These are phyloP conservation scores for Neostethus bicornis DNA, from an alignment of 2,797 vertebrate genomes.

Conservation along the genomic window DNA sequence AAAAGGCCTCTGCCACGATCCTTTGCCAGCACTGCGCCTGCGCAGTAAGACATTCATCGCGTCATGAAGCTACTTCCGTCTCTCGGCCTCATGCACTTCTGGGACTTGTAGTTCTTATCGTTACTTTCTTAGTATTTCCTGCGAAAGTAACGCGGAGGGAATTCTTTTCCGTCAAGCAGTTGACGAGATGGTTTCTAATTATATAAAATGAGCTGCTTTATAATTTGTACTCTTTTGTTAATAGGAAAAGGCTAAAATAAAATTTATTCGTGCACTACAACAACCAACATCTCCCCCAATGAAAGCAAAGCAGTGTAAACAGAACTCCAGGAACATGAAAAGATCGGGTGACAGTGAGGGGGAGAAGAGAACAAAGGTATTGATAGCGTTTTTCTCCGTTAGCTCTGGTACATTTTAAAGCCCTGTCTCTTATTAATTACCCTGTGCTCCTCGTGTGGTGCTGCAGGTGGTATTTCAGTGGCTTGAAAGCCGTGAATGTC, in stretches of 20 bases:
- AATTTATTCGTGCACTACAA: slow-evolving; percentile 69
- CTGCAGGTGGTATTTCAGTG: slow-evolving; percentile 65
- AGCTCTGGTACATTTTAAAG: slow-evolving; percentile 68
- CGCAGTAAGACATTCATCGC: slow-evolving; percentile 39
- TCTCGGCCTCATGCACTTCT: slow-evolving; percentile 19
- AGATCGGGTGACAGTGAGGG: slow-evolving; percentile 87
- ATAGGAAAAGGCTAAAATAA: not conserved
- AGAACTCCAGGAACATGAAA: slow-evolving; percentile 86
- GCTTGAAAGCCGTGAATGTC: slow-evolving; percentile 58
- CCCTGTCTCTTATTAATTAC: slow-evolving; percentile 70
- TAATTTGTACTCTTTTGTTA: rapidly evolving
- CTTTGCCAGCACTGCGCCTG: slow-evolving; percentile 44
- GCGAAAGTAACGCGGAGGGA: rapidly evolving
- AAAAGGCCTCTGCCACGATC: not conserved
- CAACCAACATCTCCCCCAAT: slow-evolving; percentile 53
- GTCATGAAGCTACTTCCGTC: slow-evolving; percentile 62
- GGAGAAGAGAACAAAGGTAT: slow-evolving; percentile 87
- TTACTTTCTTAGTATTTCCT: rapidly evolving
- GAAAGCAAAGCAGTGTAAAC: slow-evolving; percentile 80
- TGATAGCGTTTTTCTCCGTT: slow-evolving; percentile 82
- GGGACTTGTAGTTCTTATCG: slow-evolving; percentile 78
- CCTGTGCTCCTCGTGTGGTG: slow-evolving; percentile 65
- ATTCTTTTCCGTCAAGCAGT: rapidly evolving
- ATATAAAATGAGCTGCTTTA: rapidly evolving
- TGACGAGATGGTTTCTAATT: rapidly evolving